A percentile compares a stretch with the other conserved stretches of the same genome.
Conservation (phyloP, 2,888 invertebrate species). For the Trileptium ribeirensis region DNA sequence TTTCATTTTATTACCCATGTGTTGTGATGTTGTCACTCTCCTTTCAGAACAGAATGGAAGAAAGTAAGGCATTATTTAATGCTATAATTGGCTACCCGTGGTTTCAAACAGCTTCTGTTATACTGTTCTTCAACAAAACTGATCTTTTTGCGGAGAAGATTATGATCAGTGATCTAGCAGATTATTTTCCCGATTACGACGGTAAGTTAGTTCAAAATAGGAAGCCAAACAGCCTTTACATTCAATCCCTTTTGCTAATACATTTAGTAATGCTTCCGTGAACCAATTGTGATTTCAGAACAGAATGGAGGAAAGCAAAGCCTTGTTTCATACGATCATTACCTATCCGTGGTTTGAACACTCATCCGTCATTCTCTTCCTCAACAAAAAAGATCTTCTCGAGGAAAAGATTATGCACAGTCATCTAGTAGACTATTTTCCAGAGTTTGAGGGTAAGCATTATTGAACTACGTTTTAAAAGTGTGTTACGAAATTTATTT, state of each 20-base stretch:
- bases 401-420: slow-evolving; percentile 99
- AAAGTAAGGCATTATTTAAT: slow-evolving; percentile 99
- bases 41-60: slow-evolving; percentile 99
- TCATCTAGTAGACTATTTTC: slow-evolving; percentile 99
- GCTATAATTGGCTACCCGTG: slow-evolving; percentile 99
- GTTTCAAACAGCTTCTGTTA: slow-evolving; percentile 99
- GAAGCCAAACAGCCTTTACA: too few relatives aligned
- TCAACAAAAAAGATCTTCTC: slow-evolving; percentile 94
- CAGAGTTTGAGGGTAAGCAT: slow-evolving; percentile 95
- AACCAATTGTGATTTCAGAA: too few relatives aligned
- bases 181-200: slow-evolving; percentile 99
- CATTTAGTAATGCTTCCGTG: too few relatives aligned
- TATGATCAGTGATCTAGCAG: slow-evolving; percentile 99
- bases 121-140: slow-evolving; percentile 95
- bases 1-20: too few relatives aligned
- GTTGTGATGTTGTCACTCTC: too few relatives aligned
- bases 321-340: slow-evolving; percentile 99
- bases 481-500: too few relatives aligned
- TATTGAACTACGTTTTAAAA: too few relatives aligned
- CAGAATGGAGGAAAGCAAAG: slow-evolving; percentile 99
- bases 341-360: slow-evolving; percentile 99
- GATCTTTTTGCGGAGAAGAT: slow-evolving; percentile 99
- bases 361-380: slow-evolving; percentile 98
- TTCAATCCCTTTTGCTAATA: too few relatives aligned
- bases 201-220: too few relatives aligned